phyloP scores from a whole-genome alignment of 1,140 invertebrate species.

The Chrysoperla carnea region DNA sequence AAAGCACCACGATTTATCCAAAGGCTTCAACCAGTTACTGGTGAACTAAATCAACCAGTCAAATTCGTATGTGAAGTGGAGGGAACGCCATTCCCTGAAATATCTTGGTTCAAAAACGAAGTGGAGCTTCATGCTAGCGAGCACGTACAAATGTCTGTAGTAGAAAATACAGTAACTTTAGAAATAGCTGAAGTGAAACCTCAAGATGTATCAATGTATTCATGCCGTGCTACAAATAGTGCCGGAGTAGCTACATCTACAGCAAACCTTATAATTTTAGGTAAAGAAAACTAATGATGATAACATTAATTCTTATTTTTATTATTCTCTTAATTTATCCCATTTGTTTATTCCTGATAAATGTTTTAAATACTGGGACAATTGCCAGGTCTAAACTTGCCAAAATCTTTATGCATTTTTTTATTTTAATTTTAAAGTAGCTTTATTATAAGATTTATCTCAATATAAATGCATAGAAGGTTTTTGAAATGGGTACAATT shows the following conservation, averaged over 20 bases:
- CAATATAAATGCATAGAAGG: too few species aligned
- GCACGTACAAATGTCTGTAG: conserved; percentile 36
- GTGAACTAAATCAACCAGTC: conserved; percentile 37
- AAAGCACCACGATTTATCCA: conserved; percentile 51
- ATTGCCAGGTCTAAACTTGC: too few species aligned
- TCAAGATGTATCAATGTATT: conserved; percentile 60
- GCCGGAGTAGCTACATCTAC: conserved; percentile 63
- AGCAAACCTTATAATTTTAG: conserved; percentile 51
- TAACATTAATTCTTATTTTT: not conserved
- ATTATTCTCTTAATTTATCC: not conserved
- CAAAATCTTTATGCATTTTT: too few species aligned
- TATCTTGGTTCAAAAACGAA: conserved; percentile 64
- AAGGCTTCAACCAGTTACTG: conserved; percentile 44
- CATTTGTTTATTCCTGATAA: not conserved
- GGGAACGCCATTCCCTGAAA: conserved; percentile 45
- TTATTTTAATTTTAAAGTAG: too few species aligned
- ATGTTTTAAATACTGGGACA: not conserved
- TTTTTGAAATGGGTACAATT: not conserved
- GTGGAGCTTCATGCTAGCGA: conserved; percentile 41
- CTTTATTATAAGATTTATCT: too few species aligned
- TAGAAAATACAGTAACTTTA: conserved; percentile 41
- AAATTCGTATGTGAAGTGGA: conserved; percentile 47
- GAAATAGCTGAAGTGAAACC: conserved; percentile 42
- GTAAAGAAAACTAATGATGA: conserved; percentile 19
- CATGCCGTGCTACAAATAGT: conserved; percentile 56